Evolutionary conservation across 2,113 vertebrate species (phyloP).

Genomic region (Lonchura striata): DNA sequence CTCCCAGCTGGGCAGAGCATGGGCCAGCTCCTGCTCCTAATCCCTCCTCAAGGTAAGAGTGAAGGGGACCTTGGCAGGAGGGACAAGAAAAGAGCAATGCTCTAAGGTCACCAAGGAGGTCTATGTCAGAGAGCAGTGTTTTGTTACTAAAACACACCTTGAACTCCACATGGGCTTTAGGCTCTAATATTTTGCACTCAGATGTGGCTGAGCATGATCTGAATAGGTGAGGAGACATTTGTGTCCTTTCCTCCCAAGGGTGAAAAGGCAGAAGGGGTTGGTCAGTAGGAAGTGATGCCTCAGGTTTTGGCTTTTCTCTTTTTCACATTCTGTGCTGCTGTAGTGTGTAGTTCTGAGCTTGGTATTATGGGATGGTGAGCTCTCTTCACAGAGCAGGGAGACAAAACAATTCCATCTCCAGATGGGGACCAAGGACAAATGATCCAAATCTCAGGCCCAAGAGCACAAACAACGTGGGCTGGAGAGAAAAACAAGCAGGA

Average conservation of each 20-base stretch:
- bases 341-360: not conserved
- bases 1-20: not conserved
- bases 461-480: not conserved
- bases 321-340: not conserved
- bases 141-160: not conserved
- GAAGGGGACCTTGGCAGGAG: not conserved
- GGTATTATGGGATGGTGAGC: not conserved
- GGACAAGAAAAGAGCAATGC: not conserved
- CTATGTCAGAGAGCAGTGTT: not conserved
- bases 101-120: not conserved
- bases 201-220: accelerated
- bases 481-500: not conserved
- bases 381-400: not conserved
- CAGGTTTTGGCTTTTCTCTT: not conserved
- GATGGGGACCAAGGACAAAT: not conserved
- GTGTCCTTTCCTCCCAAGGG: not conserved
- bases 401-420: not conserved
- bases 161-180: not conserved
- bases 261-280: not conserved
- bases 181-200: not conserved
- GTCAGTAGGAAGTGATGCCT: not conserved
- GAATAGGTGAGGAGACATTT: too few species aligned
- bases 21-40: not conserved
- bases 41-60: not conserved
- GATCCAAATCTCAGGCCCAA: not conserved